Conservation (phyloP, 2,113 vertebrate species). For the Origma solitaria region DNA sequence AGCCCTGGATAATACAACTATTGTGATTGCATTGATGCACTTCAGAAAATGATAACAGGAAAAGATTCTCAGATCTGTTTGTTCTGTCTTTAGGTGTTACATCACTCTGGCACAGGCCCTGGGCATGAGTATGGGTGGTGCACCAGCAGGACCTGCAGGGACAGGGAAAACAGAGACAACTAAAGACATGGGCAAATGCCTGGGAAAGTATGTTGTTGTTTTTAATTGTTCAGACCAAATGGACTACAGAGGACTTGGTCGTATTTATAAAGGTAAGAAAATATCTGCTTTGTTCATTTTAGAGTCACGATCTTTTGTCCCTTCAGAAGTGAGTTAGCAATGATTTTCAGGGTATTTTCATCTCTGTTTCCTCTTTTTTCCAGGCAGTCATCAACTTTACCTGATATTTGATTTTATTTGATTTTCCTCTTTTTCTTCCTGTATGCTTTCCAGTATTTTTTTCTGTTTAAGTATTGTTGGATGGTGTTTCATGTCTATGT, state of each 20-base stretch:
- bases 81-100: constrained; percentile 55
- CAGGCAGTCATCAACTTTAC: neutral
- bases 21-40: neutral
- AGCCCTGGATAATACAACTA: neutral
- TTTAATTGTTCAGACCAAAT: constrained; percentile 75
- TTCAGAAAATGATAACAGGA: neutral
- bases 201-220: constrained; percentile 73
- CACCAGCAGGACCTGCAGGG: constrained; percentile 70
- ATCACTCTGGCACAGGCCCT: constrained; percentile 70
- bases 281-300: neutral
- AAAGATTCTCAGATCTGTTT: neutral
- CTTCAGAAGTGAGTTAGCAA: neutral
- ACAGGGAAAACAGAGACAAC: constrained; percentile 74
- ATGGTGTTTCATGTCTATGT: neutral
- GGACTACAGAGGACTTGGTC: constrained; percentile 72
- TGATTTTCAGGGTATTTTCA: neutral
- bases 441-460: neutral
- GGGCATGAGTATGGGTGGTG: constrained; percentile 72
- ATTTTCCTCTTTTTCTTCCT: fast-evolving
- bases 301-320: neutral
- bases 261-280: constrained; percentile 70
- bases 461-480: neutral
- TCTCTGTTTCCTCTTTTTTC: neutral
- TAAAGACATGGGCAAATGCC: constrained; percentile 73
- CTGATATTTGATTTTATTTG: neutral